These are phyloP conservation scores for Porites divaricata DNA, from an alignment of 92 coral and sea anemone genomes.

Conservation along the genomic window DNA sequence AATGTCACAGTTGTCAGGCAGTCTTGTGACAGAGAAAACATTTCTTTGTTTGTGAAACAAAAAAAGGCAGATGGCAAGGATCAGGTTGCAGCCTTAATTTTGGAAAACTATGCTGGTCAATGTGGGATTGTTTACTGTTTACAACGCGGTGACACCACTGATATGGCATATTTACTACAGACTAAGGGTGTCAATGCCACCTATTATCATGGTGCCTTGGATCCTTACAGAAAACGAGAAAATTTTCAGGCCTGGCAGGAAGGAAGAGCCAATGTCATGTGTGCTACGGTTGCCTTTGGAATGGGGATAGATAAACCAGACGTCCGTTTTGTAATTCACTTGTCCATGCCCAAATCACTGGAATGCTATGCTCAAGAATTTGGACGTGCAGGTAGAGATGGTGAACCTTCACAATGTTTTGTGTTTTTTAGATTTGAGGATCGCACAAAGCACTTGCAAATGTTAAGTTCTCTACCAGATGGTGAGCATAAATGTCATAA, in stretches of 20 bases:
- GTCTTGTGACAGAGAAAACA: neutral
- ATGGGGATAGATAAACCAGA: conserved; percentile 75
- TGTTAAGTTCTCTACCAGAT: conserved; percentile 2
- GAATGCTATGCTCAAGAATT: conserved; percentile 66
- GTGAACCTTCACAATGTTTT: conserved; percentile 35
- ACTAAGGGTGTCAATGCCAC: conserved; percentile 63
- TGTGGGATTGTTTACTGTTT: conserved; percentile 48
- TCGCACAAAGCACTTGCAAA: conserved; percentile 29
- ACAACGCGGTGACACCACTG: neutral
- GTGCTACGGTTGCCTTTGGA: conserved; percentile 72
- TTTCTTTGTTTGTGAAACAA: conserved; percentile 6
- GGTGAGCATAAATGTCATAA: conserved; percentile 6
- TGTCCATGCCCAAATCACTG: conserved; percentile 50
- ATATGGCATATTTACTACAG: conserved; percentile 56
- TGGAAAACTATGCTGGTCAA: conserved; percentile 22
- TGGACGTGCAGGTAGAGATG: conserved; percentile 72
- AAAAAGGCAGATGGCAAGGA: conserved; percentile 61
- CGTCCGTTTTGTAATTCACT: conserved; percentile 66
- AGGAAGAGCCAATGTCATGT: conserved; percentile 59
- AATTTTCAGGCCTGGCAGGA: conserved; percentile 47
- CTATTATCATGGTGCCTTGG: conserved; percentile 68
- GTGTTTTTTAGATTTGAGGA: conserved; percentile 50
- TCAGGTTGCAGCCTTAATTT: conserved; percentile 19
- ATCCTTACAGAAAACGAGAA: conserved; percentile 52
- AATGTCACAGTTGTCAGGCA: neutral